These are phyloP conservation scores for Oriolus oriolus DNA, from an alignment of 2,113 vertebrate genomes.

Conservation along the genomic window DNA sequence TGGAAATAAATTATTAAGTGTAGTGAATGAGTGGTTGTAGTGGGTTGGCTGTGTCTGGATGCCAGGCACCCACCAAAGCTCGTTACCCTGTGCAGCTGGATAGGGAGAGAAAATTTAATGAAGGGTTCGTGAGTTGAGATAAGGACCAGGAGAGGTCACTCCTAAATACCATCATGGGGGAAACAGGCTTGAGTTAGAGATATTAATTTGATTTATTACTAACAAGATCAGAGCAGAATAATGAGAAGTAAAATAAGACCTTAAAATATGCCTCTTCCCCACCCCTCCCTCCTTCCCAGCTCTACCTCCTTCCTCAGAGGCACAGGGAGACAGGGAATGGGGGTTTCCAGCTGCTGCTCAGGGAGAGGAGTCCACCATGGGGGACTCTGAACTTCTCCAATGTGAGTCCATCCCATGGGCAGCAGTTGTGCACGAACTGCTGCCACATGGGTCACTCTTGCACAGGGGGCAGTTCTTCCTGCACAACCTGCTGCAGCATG, in stretches of 20 bases:
- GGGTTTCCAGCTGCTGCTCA: background rate
- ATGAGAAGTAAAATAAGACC: background rate
- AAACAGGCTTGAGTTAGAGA: background rate
- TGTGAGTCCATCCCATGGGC: fast-evolving
- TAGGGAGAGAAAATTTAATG: background rate
- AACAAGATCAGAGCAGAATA: background rate
- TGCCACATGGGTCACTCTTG: background rate
- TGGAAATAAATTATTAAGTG: background rate
- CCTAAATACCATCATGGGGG: background rate
- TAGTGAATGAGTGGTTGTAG: background rate
- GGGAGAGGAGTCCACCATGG: background rate
- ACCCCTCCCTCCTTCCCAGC: background rate
- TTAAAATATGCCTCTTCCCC: background rate
- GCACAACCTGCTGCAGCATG: background rate
- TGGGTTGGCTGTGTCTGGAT: background rate
- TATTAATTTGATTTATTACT: background rate
- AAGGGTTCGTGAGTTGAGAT: background rate
- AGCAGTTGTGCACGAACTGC: background rate
- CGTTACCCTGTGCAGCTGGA: background rate
- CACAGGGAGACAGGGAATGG: background rate
- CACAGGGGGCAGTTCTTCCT: background rate
- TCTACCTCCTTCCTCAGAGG: background rate
- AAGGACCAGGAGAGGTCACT: background rate
- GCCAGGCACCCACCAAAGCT: background rate
- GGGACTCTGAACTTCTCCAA: background rate